Evolutionary conservation across 2,888 invertebrate species (phyloP).

Genomic region (Eupithecia tripunctaria): DNA sequence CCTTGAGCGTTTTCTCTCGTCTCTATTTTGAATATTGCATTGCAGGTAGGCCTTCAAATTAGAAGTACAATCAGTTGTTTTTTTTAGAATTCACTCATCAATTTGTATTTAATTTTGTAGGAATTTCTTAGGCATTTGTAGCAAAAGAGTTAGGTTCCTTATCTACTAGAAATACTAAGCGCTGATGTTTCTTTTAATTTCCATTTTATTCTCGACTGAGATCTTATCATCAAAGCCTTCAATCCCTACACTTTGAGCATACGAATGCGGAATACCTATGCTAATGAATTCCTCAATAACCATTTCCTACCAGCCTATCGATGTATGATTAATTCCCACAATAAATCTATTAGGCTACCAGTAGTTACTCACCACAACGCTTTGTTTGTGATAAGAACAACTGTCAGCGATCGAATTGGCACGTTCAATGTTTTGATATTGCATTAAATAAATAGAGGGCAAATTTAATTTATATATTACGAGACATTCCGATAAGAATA

Average conservation of each 20-base stretch:
- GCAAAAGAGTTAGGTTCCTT: no score
- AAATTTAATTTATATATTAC: background rate
- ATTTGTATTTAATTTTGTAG: no score
- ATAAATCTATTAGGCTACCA: conserved; percentile 58
- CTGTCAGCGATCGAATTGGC: conserved; percentile 27
- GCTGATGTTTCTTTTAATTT: background rate
- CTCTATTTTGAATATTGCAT: no score
- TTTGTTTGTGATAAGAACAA: conserved; percentile 47
- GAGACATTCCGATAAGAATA: background rate
- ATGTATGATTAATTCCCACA: conserved; percentile 54
- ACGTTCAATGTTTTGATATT: conserved; percentile 32
- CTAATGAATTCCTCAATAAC: conserved; percentile 9
- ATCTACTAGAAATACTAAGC: no score
- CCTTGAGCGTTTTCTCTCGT: no score
- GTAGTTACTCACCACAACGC: conserved; percentile 47
- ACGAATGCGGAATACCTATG: conserved; percentile 8
- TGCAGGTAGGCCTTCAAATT: no score
- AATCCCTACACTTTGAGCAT: background rate
- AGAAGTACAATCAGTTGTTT: no score
- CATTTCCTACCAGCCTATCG: conserved; percentile 8
- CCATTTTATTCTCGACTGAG: background rate
- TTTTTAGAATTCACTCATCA: no score
- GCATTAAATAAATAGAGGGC: background rate
- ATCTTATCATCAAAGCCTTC: background rate
- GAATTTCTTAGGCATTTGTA: background rate